Conservation (phyloP, 2,888 invertebrate species). For the Sclerodermus sp. region DNA sequence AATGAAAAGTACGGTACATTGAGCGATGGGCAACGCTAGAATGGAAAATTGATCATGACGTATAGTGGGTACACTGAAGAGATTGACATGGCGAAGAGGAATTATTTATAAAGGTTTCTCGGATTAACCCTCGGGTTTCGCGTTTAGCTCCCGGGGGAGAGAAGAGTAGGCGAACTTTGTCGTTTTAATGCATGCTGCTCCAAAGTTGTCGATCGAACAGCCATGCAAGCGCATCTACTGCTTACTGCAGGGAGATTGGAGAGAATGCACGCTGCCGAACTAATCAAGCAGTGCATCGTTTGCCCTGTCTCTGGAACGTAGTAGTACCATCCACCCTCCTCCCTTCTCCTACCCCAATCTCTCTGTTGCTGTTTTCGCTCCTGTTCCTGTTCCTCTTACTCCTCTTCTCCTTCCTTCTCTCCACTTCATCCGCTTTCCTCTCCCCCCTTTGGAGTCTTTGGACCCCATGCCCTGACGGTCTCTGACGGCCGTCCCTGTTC, state of each 20-base stretch:
- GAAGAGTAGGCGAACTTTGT: constrained; percentile 1
- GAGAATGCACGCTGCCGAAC: background rate
- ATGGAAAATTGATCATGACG: too few relatives aligned
- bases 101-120: constrained; percentile 25
- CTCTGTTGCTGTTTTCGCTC: background rate
- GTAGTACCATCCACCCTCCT: background rate
- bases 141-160: background rate
- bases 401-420: too few relatives aligned
- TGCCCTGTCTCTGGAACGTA: constrained; percentile 6
- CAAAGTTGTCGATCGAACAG: background rate
- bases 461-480: too few relatives aligned
- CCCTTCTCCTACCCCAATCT: constrained; percentile 1
- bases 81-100: background rate
- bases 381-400: background rate
- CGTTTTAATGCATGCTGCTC: constrained; percentile 2
- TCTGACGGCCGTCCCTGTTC: too few relatives aligned
- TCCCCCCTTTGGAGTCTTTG: too few relatives aligned
- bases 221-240: constrained; percentile 1
- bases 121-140: constrained; percentile 6
- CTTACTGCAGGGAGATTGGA: background rate
- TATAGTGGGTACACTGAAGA: too few relatives aligned
- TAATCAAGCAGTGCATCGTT: constrained; percentile 6
- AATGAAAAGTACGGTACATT: too few relatives aligned
- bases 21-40: too few relatives aligned
- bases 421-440: too few relatives aligned